Evolutionary conservation across 2,888 invertebrate genomes (phyloP), one percentile per base, ranked within the genome.

Genomic region (Hartigia nigra): DNA sequence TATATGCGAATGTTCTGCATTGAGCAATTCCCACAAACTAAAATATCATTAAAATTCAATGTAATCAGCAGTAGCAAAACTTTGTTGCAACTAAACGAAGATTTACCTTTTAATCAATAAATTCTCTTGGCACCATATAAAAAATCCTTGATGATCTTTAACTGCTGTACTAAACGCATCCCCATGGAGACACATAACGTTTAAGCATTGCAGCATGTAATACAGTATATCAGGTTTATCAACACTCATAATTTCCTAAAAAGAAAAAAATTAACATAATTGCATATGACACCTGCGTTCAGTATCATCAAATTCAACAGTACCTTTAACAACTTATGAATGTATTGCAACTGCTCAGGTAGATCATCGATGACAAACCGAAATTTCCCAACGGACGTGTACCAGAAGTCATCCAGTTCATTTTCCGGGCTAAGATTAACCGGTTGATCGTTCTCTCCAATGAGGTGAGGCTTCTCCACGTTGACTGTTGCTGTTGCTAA

Each of bases 51-150:
- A 31, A 31, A 55, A 23, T 9, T 55, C 55, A 55, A 55, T 55
- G 14, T 5, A 55, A 39, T 23, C 1, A 23, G 9, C n/a, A 39
- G 39, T 39, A 9, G 23, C 55, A 23, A 0, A 9, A 23, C 55
- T 55, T 55, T 23, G 9, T 9, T 23, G 14, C 0, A 12, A 12
- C 5, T 5, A 3, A 72, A 34, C 4, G 9, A 12, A 32, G 31
- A 89, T 93, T 91, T 92, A 98, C 98, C 97, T 97, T 90, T 97
- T 97, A 82, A 99, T 97, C 4, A 99, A 93, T 69, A 98, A 93
- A 91, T 98, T 98, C 92, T 98, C 98, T 91, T 99, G 98, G 84
- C 97, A 97, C 97, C 98, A 98, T 86, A 98, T 97, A 80, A 99
- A 96, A 92, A 98, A 97, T 77, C 98, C 97, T 85, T 96, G 94